These are phyloP conservation scores for Priocnemis perturbator DNA, from an alignment of 2,888 invertebrate genomes.

Conservation along the genomic window DNA sequence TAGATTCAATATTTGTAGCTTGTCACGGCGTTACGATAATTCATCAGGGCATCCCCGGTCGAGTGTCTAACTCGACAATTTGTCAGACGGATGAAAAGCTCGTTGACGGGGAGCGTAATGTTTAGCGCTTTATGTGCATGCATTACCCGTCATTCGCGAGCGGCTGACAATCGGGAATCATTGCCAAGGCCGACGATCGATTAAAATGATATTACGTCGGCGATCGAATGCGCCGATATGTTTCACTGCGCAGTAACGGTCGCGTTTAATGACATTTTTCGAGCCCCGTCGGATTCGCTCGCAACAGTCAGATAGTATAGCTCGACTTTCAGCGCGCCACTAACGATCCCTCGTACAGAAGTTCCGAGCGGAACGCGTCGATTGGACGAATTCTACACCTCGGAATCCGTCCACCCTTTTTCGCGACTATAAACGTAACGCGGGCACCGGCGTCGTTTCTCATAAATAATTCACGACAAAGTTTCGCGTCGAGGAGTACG, in stretches of 20 bases:
- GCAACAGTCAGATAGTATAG: no score
- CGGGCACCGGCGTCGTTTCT: slow-evolving; percentile 18
- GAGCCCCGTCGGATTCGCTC: no score
- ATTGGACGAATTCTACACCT: not conserved
- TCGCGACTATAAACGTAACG: slow-evolving; percentile 22
- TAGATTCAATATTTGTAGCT: slow-evolving; percentile 71
- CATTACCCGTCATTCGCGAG: not conserved
- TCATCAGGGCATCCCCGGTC: slow-evolving; percentile 53
- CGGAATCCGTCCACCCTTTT: not conserved
- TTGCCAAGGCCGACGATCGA: no score
- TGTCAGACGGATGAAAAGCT: slow-evolving; percentile 32
- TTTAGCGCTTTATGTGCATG: no score
- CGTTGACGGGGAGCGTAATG: not conserved
- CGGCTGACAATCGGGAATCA: no score
- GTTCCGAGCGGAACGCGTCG: not conserved
- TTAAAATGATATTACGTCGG: not conserved
- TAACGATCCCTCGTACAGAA: no score
- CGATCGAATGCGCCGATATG: not conserved
- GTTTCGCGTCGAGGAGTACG: slow-evolving; percentile 1
- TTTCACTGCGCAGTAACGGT: slow-evolving; percentile 3
- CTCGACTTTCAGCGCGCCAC: no score
- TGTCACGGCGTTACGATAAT: slow-evolving; percentile 66
- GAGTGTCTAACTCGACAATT: slow-evolving; percentile 41
- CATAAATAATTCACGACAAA: slow-evolving; percentile 39
- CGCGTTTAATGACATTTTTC: slow-evolving; percentile 20